Conservation (phyloP, 37 sponge, comb jelly and placozoan genomes). For the Halichondria panicea region DNA sequence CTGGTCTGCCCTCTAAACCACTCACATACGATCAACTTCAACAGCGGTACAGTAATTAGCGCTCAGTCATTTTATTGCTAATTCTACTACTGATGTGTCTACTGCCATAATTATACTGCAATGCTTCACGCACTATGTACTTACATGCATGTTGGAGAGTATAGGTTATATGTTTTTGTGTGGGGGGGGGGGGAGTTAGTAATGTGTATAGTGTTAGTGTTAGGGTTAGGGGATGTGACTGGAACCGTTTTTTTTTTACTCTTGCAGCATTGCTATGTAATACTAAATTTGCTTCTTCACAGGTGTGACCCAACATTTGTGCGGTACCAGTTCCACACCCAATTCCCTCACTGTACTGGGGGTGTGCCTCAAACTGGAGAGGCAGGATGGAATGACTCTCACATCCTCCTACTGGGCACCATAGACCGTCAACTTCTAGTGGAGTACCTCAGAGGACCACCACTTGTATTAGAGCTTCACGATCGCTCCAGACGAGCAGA, state of each 20-base stretch:
- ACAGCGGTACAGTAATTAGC: slow-evolving; percentile 46
- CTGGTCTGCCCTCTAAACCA: slow-evolving; percentile 54
- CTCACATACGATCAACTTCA: slow-evolving; percentile 25
- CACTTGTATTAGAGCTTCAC: slow-evolving; percentile 77
- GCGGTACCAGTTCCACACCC: slow-evolving; percentile 54
- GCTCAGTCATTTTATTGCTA: too few species aligned
- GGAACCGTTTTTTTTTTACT: too few species aligned
- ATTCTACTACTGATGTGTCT: too few species aligned
- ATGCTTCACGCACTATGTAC: too few species aligned
- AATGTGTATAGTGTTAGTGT: too few species aligned
- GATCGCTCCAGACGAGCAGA: slow-evolving; percentile 69
- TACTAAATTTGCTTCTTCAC: too few species aligned
- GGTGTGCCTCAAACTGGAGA: slow-evolving; percentile 33
- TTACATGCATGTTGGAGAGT: too few species aligned
- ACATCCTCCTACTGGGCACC: slow-evolving; percentile 78
- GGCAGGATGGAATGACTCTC: slow-evolving; percentile 57
- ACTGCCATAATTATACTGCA: too few species aligned
- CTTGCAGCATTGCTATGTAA: too few species aligned
- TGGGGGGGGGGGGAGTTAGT: too few species aligned
- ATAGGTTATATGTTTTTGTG: too few species aligned
- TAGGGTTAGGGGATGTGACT: too few species aligned
- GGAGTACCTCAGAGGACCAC: slow-evolving; percentile 89
- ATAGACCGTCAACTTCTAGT: slow-evolving; percentile 43
- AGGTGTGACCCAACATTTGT: slow-evolving; percentile 85
- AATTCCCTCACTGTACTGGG: slow-evolving; percentile 31